Evolutionary conservation across 2,888 invertebrate genomes (phyloP).

Genomic region (Agrilus mali): DNA sequence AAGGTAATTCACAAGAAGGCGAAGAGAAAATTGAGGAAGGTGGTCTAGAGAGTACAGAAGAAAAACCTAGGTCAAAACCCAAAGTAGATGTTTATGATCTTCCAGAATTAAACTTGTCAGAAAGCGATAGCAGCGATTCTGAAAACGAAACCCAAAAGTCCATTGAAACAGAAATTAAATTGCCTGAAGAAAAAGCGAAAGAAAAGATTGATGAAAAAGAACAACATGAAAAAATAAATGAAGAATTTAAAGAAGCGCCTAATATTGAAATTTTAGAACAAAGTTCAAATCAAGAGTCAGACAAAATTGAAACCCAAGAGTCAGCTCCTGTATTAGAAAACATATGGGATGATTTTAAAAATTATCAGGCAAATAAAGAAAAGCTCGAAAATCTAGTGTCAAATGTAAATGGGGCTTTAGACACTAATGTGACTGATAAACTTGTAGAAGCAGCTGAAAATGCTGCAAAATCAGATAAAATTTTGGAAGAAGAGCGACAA

Average conservation of each 20-base stretch:
- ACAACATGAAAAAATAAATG: constrained; percentile 10
- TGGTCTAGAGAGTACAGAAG: constrained; percentile 17
- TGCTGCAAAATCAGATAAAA: constrained; percentile 15
- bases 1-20: constrained; percentile 12
- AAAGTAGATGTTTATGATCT: constrained; percentile 56
- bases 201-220: constrained; percentile 22
- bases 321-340: constrained; percentile 53
- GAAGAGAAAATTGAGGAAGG: constrained; percentile 23
- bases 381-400: constrained; percentile 32
- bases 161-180: constrained; percentile 4
- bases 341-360: constrained; percentile 67
- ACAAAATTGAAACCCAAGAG: constrained; percentile 34
- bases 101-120: constrained; percentile 71
- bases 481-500: constrained; percentile 10
- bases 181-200: constrained; percentile 18
- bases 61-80: constrained; percentile 26
- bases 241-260: constrained; percentile 4
- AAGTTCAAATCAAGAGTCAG: constrained; percentile 7
- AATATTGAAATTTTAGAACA: constrained; percentile 7
- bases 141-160: constrained; percentile 32
- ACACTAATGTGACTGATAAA: not conserved
- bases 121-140: constrained; percentile 63
- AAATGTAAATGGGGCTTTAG: constrained; percentile 9
- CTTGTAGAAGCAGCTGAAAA: constrained; percentile 10
- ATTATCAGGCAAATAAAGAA: constrained; percentile 57